phyloP scores from a whole-genome alignment of 2,888 invertebrate genomes.

The Phaonia tiefii region DNA sequence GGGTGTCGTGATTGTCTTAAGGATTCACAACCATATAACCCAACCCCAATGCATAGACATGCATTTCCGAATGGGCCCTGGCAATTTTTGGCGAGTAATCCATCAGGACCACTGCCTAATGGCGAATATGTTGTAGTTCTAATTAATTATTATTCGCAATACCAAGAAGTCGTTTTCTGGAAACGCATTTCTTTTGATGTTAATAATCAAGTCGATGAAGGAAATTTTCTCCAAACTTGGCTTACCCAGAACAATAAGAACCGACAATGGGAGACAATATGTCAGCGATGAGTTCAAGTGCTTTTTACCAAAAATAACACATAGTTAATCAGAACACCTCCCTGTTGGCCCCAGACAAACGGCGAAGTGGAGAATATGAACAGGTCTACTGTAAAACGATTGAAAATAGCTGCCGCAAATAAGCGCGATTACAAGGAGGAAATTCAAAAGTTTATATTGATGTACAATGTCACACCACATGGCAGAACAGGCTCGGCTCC shows the following conservation, averaged over 20 bases:
- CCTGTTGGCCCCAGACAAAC: constrained; percentile 62
- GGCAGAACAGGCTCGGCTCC: constrained; percentile 51
- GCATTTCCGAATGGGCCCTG: constrained; percentile 60
- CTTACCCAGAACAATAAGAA: constrained; percentile 61
- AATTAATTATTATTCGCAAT: constrained; percentile 62
- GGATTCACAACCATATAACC: constrained; percentile 48
- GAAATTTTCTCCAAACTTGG: constrained; percentile 60
- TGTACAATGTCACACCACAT: no score
- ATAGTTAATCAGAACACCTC: constrained; percentile 60
- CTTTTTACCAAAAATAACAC: constrained; percentile 61
- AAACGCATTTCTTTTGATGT: constrained; percentile 49
- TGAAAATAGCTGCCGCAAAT: no score
- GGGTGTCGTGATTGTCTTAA: constrained; percentile 55
- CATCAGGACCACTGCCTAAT: constrained; percentile 56
- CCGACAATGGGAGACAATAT: constrained; percentile 66
- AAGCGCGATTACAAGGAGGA: constrained; percentile 39
- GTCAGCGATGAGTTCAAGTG: constrained; percentile 63
- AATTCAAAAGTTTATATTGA: constrained; percentile 45
- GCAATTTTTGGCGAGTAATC: constrained; percentile 52
- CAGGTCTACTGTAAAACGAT: no score
- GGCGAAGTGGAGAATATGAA: no score
- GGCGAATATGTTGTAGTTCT: constrained; percentile 54
- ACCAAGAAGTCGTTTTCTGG: constrained; percentile 49
- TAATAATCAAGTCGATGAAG: constrained; percentile 52
- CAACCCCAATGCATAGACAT: constrained; percentile 56